Conservation (phyloP, 2,113 vertebrate species). For the Phrynosoma platyrhinos region DNA sequence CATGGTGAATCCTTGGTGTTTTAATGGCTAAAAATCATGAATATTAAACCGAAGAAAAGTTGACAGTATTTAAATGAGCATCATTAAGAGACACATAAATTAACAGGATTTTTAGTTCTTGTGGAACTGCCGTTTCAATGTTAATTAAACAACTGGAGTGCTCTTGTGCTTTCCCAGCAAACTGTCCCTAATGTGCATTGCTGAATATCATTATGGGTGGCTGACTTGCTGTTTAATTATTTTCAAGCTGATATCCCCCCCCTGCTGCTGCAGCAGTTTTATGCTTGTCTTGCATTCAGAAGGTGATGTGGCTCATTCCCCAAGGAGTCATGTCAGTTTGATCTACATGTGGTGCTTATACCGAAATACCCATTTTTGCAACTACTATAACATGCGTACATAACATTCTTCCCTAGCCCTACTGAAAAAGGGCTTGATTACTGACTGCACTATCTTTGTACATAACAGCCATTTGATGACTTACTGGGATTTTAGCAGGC, state of each 20-base stretch:
- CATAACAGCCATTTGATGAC: slow-evolving; percentile 71
- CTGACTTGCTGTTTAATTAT: slow-evolving; percentile 88
- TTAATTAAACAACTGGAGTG: slow-evolving; percentile 88
- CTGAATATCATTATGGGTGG: slow-evolving; percentile 88
- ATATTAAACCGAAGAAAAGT: slow-evolving; percentile 84
- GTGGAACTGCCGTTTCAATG: slow-evolving; percentile 84
- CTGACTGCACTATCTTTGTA: slow-evolving; percentile 73
- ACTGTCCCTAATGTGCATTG: slow-evolving; percentile 85
- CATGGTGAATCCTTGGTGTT: slow-evolving; percentile 70
- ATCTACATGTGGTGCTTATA: slow-evolving; percentile 76
- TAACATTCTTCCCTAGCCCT: slow-evolving; percentile 73
- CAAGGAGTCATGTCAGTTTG: slow-evolving; percentile 73
- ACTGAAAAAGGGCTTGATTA: slow-evolving; percentile 68
- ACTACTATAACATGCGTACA: slow-evolving; percentile 75
- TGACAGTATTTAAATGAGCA: slow-evolving; percentile 89
- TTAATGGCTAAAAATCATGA: slow-evolving; percentile 85
- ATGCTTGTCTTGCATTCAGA: slow-evolving; percentile 84
- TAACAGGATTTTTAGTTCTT: slow-evolving; percentile 87
- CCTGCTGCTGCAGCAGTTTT: slow-evolving; percentile 80
- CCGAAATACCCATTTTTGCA: slow-evolving; percentile 76
- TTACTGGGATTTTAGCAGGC: slow-evolving; percentile 73
- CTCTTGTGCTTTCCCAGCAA: slow-evolving; percentile 81
- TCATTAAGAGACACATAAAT: slow-evolving; percentile 90
- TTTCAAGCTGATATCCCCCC: slow-evolving; percentile 81
- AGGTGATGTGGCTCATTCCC: slow-evolving; percentile 79